Evolutionary conservation across 2,797 vertebrate genomes (phyloP).

Genomic region (Parambassis ranga): DNA sequence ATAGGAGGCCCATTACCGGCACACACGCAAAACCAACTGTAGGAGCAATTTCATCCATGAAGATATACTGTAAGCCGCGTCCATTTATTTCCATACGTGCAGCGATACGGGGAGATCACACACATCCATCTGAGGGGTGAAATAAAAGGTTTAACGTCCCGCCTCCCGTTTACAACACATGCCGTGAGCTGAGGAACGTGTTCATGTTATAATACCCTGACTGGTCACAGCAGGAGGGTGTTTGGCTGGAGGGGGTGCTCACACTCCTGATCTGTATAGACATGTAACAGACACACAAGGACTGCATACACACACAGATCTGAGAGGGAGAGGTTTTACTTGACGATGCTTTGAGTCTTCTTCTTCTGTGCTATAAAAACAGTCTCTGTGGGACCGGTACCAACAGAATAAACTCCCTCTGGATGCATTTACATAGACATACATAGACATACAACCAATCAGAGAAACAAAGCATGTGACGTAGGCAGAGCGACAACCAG

Average conservation of each 20-base stretch:
- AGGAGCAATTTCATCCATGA: slow-evolving; percentile 48
- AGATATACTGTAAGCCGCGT: slow-evolving; percentile 39
- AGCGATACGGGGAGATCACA: background rate
- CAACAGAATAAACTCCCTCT: too few species aligned
- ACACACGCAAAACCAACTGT: slow-evolving; percentile 11
- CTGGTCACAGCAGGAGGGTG: slow-evolving; percentile 27
- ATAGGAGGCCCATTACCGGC: slow-evolving; percentile 46
- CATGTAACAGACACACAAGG: background rate
- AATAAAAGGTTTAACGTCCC: background rate
- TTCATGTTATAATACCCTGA: slow-evolving; percentile 1
- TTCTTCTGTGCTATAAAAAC: too few species aligned
- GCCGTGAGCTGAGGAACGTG: background rate
- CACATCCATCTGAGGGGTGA: slow-evolving; percentile 2
- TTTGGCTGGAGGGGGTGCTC: background rate
- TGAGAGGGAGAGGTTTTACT: too few species aligned
- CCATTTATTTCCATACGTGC: slow-evolving; percentile 38
- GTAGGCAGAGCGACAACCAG: too few species aligned
- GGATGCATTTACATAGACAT: too few species aligned
- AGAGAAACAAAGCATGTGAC: too few species aligned
- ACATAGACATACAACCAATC: too few species aligned
- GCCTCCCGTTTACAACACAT: background rate
- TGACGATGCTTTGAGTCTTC: too few species aligned
- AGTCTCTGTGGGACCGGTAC: too few species aligned
- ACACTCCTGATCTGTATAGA: background rate
- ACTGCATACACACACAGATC: too few species aligned